Conservation (phyloP, 2,113 vertebrate species). For the Coturnix japonica region DNA sequence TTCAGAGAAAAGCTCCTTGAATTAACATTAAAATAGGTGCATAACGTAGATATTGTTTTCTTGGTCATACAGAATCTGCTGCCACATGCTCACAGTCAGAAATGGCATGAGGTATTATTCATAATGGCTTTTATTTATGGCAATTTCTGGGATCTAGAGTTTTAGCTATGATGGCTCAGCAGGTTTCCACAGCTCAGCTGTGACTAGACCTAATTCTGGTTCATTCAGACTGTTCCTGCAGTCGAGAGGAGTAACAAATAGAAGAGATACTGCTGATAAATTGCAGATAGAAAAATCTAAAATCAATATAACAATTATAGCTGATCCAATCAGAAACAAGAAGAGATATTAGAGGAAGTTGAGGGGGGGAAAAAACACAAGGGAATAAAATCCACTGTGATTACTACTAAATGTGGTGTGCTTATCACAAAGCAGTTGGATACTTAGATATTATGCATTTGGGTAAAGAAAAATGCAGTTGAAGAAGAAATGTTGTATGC, state of each 20-base stretch:
- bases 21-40: constrained; percentile 45
- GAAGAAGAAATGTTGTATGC: not conserved
- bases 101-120: constrained; percentile 63
- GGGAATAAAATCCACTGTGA: not conserved
- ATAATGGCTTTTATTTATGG: constrained; percentile 75
- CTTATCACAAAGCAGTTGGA: constrained; percentile 26
- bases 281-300: constrained; percentile 42
- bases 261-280: constrained; percentile 38
- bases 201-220: constrained; percentile 53
- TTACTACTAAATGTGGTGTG: constrained; percentile 5
- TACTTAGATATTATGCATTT: not conserved
- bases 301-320: constrained; percentile 47
- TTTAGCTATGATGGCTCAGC: constrained; percentile 56
- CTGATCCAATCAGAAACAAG: constrained; percentile 32
- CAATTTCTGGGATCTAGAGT: constrained; percentile 53
- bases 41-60: constrained; percentile 58
- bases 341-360: constrained; percentile 26
- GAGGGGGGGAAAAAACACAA: not conserved
- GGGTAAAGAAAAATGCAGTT: not conserved
- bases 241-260: constrained; percentile 11
- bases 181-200: constrained; percentile 46
- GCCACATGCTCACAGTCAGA: constrained; percentile 64
- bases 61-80: constrained; percentile 21
- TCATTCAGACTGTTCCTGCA: constrained; percentile 41
- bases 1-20: constrained; percentile 19